These are phyloP conservation scores for Cataglyphis altisquamis DNA, from an alignment of 2,888 invertebrate genomes.

Conservation along the genomic window DNA sequence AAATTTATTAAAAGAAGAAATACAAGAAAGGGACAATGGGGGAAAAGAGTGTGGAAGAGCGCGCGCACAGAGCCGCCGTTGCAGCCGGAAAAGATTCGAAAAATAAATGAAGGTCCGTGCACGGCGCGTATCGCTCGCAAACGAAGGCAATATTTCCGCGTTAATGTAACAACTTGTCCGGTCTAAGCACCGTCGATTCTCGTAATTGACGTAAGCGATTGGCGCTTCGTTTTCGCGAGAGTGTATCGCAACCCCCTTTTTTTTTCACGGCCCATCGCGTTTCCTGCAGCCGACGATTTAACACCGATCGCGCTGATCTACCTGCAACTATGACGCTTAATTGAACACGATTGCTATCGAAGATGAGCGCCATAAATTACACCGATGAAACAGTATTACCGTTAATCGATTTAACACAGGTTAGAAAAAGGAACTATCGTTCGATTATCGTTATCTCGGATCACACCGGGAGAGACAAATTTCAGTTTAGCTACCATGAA, in stretches of 20 bases:
- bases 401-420: conserved; percentile 22
- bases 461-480: not conserved
- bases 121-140: conserved; percentile 45
- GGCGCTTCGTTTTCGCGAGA: conserved; percentile 56
- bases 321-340: conserved; percentile 55
- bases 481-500: not conserved
- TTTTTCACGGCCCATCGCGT: conserved; percentile 54
- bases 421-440: not conserved
- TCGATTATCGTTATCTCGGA: not conserved
- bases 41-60: not conserved
- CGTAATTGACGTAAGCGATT: conserved; percentile 60
- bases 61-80: not conserved
- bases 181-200: conserved; percentile 52
- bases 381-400: conserved; percentile 12
- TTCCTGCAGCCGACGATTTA: conserved; percentile 51
- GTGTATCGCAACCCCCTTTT: conserved; percentile 35
- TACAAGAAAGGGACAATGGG: conserved; percentile 20
- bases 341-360: conserved; percentile 61
- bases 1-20: conserved; percentile 34
- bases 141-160: conserved; percentile 57
- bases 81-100: conserved; percentile 39
- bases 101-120: conserved; percentile 45
- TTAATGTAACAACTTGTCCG: conserved; percentile 56
- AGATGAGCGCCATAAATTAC: conserved; percentile 56
- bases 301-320: conserved; percentile 49